Conservation (phyloP, 1,140 invertebrate genomes). For the Diachasmimorpha longicaudata region DNA sequence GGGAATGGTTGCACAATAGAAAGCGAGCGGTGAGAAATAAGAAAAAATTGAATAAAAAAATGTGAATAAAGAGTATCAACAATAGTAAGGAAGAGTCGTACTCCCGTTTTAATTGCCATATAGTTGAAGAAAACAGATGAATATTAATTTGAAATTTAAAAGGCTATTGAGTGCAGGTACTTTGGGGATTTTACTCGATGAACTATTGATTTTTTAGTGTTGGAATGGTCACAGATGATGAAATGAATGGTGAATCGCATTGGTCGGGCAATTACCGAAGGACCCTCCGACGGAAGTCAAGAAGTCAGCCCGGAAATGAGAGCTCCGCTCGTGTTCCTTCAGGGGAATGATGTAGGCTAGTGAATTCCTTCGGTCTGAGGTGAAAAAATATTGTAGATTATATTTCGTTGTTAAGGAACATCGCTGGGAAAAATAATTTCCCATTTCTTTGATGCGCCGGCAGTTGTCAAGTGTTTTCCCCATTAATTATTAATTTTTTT, state of each 20-base stretch:
- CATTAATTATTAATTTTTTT: too few relatives aligned
- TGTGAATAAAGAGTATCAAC: conserved; percentile 14
- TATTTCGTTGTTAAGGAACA: not conserved
- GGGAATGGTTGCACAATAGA: conserved; percentile 33
- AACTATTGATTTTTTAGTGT: not conserved
- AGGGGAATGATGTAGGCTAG: not conserved
- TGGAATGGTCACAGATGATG: not conserved
- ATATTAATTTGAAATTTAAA: not conserved
- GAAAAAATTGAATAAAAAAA: conserved; percentile 14
- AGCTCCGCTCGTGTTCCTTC: conserved; percentile 40
- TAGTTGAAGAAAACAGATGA: not conserved
- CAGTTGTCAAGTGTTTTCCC: too few relatives aligned
- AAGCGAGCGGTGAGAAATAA: conserved; percentile 29
- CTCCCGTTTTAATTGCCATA: conserved; percentile 19
- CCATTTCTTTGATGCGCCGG: too few relatives aligned
- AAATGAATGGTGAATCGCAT: conserved; percentile 3
- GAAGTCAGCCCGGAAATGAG: conserved; percentile 60
- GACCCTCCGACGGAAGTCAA: conserved; percentile 50
- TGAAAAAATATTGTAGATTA: not conserved
- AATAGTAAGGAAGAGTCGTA: conserved; percentile 28
- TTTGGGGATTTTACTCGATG: not conserved
- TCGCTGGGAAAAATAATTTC: not conserved
- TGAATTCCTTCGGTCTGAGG: not conserved
- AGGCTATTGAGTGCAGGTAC: too few relatives aligned
- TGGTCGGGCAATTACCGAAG: conserved; percentile 35